Conservation (phyloP, 2,797 vertebrate genomes). For the Sphenodon punctatus region DNA sequence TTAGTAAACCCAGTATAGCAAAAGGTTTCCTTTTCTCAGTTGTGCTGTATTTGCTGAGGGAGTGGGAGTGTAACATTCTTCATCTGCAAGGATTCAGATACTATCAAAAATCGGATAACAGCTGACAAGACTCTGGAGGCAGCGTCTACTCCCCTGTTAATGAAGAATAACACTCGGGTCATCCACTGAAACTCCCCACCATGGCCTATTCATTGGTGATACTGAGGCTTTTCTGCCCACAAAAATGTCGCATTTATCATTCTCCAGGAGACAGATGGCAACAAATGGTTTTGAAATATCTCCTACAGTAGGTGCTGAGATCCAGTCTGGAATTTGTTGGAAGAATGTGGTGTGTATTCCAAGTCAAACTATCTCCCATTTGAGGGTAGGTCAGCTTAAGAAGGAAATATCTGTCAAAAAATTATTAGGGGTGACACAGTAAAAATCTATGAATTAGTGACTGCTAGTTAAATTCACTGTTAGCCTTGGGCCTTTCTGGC, state of each 20-base stretch:
- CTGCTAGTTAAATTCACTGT: fast-evolving
- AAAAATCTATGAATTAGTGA: background rate
- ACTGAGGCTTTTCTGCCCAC: background rate
- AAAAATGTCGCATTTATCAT: background rate
- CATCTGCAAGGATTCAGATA: fast-evolving
- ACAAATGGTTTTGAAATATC: background rate
- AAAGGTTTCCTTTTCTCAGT: background rate
- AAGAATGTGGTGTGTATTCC: background rate
- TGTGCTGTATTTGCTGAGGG: background rate
- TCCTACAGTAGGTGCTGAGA: background rate
- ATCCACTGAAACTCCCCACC: background rate
- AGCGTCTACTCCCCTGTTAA: background rate
- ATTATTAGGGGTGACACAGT: background rate
- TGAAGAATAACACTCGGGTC: background rate
- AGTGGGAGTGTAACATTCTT: background rate
- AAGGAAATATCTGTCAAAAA: background rate
- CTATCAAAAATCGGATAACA: background rate
- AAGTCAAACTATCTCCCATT: background rate
- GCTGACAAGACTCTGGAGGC: background rate
- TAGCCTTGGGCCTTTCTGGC: background rate
- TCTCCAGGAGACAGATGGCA: background rate
- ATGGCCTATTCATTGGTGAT: background rate
- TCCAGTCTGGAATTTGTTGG: background rate
- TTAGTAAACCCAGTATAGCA: background rate
- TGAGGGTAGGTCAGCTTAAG: background rate